Evolutionary conservation across 2,113 vertebrate species (phyloP).

Genomic region (Ginglymostoma cirratum): DNA sequence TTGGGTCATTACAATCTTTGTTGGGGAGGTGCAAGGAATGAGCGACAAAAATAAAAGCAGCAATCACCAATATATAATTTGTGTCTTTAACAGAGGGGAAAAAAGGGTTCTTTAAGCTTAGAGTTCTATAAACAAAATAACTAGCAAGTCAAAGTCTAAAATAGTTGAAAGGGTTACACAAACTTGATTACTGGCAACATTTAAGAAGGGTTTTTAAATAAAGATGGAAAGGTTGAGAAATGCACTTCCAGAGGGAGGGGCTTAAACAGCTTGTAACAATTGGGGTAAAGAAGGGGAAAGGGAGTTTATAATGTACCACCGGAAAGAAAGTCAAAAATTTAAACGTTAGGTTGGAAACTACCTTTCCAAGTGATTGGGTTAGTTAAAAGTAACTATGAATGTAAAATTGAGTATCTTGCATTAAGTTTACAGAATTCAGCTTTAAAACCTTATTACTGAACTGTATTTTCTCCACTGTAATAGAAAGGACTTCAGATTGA

Average conservation of each 20-base stretch:
- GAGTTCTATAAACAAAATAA: not conserved
- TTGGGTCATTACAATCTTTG: not conserved
- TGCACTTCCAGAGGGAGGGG: not conserved
- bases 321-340: not conserved
- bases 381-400: not conserved
- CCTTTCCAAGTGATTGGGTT: not conserved
- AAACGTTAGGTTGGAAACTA: not conserved
- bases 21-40: too few relatives aligned
- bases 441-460: not conserved
- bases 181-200: not conserved
- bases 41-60: not conserved
- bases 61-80: not conserved
- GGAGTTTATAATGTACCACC: not conserved
- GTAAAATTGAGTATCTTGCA: not conserved
- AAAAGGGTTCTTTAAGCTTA: not conserved
- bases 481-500: not conserved
- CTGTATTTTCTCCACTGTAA: not conserved
- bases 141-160: not conserved
- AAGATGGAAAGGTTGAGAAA: not conserved
- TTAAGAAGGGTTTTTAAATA: not conserved
- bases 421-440: not conserved
- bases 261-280: not conserved
- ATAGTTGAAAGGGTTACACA: not conserved
- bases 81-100: not conserved
- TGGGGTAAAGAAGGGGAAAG: not conserved